Evolutionary conservation across 1,140 invertebrate species (phyloP).

Genomic region (Drosophila bifasciata): DNA sequence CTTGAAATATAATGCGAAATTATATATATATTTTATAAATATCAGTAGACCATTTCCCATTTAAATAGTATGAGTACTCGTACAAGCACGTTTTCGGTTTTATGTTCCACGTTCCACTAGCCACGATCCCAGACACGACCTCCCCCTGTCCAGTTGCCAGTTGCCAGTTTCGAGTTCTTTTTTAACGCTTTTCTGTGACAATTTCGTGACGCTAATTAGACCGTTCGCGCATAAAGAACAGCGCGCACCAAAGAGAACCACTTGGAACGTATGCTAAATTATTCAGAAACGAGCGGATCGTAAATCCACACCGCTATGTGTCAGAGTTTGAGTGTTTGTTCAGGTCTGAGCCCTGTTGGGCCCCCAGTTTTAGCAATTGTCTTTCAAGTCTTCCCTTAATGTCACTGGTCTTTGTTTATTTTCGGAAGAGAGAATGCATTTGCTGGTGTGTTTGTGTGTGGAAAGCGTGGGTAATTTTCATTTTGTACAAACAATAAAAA

Average conservation of each 20-base stretch:
- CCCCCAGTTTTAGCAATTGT: conserved; percentile 45
- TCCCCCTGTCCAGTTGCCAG: conserved; percentile 1
- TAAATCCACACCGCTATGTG: conserved; percentile 1
- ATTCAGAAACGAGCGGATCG: conserved; percentile 60
- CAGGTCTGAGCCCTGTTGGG: background rate
- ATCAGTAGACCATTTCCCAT: too few species aligned
- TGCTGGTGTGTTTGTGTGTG: conserved; percentile 33
- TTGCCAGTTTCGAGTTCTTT: conserved; percentile 10
- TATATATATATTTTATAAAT: too few species aligned
- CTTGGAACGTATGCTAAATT: conserved; percentile 42
- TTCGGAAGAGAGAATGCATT: conserved; percentile 14
- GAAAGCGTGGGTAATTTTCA: conserved; percentile 67
- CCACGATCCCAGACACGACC: too few species aligned
- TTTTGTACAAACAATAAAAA: conserved; percentile 30
- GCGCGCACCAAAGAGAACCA: conserved; percentile 2
- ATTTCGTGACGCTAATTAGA: conserved; percentile 59
- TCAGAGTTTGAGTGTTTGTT: conserved; percentile 12
- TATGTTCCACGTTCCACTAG: conserved; percentile 23
- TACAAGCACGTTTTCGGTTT: too few species aligned
- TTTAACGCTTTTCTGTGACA: conserved; percentile 34
- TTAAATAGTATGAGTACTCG: too few species aligned
- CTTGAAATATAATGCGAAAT: too few species aligned
- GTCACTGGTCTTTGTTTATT: conserved; percentile 39
- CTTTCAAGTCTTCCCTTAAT: conserved; percentile 37
- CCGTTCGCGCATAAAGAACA: conserved; percentile 14